These are phyloP conservation scores for Struthio camelus DNA, from an alignment of 2,113 vertebrate genomes.

Conservation along the genomic window DNA sequence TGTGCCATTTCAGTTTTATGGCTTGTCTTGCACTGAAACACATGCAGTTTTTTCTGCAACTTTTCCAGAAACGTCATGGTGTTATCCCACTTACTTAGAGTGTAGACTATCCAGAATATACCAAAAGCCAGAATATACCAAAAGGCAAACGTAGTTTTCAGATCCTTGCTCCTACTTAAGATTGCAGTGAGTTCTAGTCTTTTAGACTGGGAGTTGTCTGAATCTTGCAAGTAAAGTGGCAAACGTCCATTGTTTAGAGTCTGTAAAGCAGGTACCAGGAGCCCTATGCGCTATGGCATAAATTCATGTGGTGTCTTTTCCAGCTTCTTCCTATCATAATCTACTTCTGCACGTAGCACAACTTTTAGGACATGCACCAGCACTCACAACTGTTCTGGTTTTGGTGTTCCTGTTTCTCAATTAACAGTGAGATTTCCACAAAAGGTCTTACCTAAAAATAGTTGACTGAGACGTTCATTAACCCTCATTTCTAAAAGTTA, in stretches of 20 bases:
- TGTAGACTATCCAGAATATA: neutral
- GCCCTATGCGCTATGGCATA: accelerated
- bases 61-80: neutral
- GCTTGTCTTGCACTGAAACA: neutral
- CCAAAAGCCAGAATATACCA: neutral
- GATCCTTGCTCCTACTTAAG: neutral
- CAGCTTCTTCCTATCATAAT: neutral
- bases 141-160: neutral
- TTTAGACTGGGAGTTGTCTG: neutral
- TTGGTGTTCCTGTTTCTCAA: neutral
- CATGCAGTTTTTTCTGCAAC: accelerated
- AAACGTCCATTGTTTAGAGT: neutral
- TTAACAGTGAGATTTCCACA: neutral
- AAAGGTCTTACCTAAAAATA: neutral
- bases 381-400: neutral
- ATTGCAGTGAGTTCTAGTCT: neutral
- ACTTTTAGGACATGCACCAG: neutral
- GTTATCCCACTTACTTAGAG: neutral
- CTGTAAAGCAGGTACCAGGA: neutral
- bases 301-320: neutral
- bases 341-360: neutral
- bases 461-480: neutral
- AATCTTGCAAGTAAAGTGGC: neutral
- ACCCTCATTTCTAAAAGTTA: neutral
- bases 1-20: neutral